Evolutionary conservation across 2,113 vertebrate genomes (phyloP), one percentile per base, ranked within the genome.

Genomic region (Otolemur garnettii): DNA sequence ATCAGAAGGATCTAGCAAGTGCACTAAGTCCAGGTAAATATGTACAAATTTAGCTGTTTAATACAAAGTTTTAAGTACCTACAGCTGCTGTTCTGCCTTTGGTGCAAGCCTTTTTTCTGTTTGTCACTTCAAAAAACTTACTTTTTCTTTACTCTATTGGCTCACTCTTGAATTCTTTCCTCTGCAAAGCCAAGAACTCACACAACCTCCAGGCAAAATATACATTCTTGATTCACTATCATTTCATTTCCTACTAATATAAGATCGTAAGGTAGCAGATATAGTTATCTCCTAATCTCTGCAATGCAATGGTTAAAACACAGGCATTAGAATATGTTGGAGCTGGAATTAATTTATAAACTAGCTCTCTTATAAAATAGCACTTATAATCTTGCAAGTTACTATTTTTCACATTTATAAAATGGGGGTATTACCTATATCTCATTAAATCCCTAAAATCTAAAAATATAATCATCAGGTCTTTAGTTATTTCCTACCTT

Each of bases 401-500:
- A 42, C 21, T 45, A n/a, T 22, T 87, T 79, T 57, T 15, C 60
- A 6, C 17, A 4, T 53, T 74, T 72, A 81, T 53, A 74, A 81
- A 72, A 74, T 81, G 24, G 24, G 24, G 11, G 12, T 50, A 33
- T 62, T 93, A 87, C 66, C 38, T 81, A 6, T 50, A 74, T 38
- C 74, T 71, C 33, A 88, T 50, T 83, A 88, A 77, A 60, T 21
- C 26, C 7, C 69, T 28, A 9, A 88, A 60, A 82, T n/a, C n/a
- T 60, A 83, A 77, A 71, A 77, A 22, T 64, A 80, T 38, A 89
- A 74, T 38, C 26, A 79, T 45, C 59, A 45, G 9, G 7, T 90
- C 22, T 95, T 87, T 35, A 82, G 35, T 78, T 68, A 91, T 59
- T 78, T 87, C 97, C 97, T 87, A 99, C 99, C 99, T 99, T 98